These are phyloP conservation scores for Cryptus armator DNA, from an alignment of 2,888 invertebrate species.

Conservation along the genomic window DNA sequence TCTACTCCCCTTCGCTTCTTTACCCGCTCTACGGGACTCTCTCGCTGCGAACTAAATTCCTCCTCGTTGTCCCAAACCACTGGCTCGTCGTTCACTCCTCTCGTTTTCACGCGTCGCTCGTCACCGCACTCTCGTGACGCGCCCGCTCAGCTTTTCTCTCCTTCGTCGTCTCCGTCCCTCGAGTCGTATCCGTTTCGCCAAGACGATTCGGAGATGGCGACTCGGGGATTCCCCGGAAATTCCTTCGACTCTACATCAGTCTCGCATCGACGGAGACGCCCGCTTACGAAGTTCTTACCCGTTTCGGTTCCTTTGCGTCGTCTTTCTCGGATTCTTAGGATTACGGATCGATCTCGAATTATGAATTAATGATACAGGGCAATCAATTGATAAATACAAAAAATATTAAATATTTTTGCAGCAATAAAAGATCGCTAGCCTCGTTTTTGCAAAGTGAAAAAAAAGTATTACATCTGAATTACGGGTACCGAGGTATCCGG, in stretches of 20 bases:
- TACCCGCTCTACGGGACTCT: slow-evolving; percentile 23
- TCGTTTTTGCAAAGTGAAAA: no score
- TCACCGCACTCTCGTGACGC: slow-evolving; percentile 13
- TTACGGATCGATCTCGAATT: no score
- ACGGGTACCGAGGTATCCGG: not conserved
- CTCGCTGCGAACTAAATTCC: slow-evolving; percentile 41
- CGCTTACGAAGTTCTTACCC: not conserved
- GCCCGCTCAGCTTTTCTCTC: slow-evolving; percentile 1
- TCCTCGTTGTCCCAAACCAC: slow-evolving; percentile 54
- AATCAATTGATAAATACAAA: no score
- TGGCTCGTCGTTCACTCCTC: slow-evolving; percentile 27
- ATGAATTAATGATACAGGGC: no score
- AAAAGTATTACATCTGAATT: not conserved
- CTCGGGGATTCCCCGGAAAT: slow-evolving; percentile 3
- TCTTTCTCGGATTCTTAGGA: no score
- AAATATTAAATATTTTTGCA: no score
- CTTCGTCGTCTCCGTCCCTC: not conserved
- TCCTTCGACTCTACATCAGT: not conserved
- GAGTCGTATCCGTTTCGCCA: slow-evolving; percentile 11
- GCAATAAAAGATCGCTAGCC: no score
- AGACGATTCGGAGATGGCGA: not conserved
- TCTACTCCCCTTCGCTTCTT: slow-evolving; percentile 21
- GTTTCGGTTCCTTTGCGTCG: no score
- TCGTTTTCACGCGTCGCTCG: slow-evolving; percentile 60
- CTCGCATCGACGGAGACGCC: not conserved